Percentiles rank a stretch among this genome's conserved stretches.
Conservation (phyloP, 2,888 invertebrate species). For the Eupithecia subfuscata region DNA sequence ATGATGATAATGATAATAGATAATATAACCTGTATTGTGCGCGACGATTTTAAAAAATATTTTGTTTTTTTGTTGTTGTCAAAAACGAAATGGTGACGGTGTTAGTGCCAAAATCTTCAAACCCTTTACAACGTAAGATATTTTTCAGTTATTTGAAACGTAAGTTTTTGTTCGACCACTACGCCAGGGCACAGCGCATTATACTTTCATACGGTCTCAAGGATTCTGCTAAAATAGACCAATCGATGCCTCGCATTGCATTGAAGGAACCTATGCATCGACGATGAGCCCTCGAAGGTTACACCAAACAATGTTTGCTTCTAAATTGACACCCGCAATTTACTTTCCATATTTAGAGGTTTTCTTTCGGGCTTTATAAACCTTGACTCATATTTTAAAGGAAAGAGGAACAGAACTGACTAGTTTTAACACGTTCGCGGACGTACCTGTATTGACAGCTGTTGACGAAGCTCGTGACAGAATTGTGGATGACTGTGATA, state of each 20-base stretch:
- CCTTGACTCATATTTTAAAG: background rate
- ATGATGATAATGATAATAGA: too few relatives aligned
- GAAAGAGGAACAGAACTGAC: background rate
- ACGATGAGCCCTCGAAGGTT: slow-evolving; percentile 50
- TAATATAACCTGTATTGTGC: too few relatives aligned
- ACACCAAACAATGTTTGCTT: slow-evolving; percentile 22
- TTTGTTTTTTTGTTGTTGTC: too few relatives aligned
- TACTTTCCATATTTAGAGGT: slow-evolving; percentile 13
- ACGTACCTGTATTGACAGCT: too few relatives aligned
- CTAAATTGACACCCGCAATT: slow-evolving; percentile 17
- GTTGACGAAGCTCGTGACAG: background rate
- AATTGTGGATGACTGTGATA: background rate
- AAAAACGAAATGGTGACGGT: too few relatives aligned
- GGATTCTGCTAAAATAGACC: slow-evolving; percentile 55
- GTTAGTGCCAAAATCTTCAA: too few relatives aligned
- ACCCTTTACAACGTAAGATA: background rate
- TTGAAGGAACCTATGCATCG: slow-evolving; percentile 63
- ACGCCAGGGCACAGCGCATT: background rate
- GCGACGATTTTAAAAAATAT: too few relatives aligned
- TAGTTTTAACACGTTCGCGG: too few relatives aligned
- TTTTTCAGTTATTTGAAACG: background rate
- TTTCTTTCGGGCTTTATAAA: slow-evolving; percentile 1
- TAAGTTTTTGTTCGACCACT: background rate
- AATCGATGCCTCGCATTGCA: slow-evolving; percentile 58
- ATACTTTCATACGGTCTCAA: slow-evolving; percentile 25